Percentiles rank a stretch among this genome's conserved stretches.
Conservation (phyloP, 2,797 vertebrate species). For the Spinus pinus region DNA sequence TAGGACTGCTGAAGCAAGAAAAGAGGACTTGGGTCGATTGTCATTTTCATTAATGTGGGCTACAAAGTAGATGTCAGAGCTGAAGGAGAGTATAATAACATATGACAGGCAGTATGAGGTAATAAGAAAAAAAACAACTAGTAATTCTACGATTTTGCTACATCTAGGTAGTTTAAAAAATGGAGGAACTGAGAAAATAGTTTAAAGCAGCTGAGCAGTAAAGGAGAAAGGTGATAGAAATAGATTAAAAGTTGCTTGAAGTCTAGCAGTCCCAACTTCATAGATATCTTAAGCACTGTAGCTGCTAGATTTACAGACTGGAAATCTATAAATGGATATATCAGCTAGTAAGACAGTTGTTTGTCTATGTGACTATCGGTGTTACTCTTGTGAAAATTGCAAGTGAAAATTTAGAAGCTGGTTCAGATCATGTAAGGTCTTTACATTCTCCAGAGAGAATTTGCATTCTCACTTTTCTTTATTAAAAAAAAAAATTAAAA, state of each 20-base stretch:
- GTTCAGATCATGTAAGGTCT: neutral
- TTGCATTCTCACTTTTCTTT: neutral
- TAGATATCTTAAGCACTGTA: neutral
- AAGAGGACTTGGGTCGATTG: neutral
- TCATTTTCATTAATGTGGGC: neutral
- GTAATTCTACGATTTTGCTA: neutral
- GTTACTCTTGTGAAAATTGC: neutral
- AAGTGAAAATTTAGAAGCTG: neutral
- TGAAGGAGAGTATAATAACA: neutral
- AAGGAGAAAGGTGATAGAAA: neutral
- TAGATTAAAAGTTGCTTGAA: neutral
- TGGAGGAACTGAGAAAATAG: neutral
- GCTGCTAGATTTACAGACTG: neutral
- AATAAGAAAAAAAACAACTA: neutral
- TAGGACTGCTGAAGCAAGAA: conserved; percentile 15
- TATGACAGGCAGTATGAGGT: neutral
- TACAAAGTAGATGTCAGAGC: neutral
- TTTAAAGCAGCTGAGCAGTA: neutral
- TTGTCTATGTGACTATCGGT: neutral
- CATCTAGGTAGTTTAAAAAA: neutral
- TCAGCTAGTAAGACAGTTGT: neutral
- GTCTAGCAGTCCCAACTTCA: neutral
- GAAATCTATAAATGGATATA: neutral
- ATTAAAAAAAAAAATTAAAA: neutral
- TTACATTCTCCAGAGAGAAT: neutral